These are phyloP conservation scores for Caradrina kadenii DNA, from an alignment of 2,888 invertebrate genomes.

Conservation along the genomic window DNA sequence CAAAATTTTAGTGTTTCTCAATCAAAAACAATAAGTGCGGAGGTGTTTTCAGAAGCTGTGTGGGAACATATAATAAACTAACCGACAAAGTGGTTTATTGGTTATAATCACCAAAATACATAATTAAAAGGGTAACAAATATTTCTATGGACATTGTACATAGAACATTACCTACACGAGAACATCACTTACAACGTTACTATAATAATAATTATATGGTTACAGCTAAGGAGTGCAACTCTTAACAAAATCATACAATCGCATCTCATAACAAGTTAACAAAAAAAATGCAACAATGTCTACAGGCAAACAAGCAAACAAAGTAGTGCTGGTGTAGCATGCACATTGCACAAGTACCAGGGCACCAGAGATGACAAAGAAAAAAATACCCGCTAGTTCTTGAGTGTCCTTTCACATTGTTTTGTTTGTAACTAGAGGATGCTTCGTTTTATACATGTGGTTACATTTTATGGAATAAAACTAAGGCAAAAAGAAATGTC, in stretches of 20 bases:
- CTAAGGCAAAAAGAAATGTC: slow-evolving; percentile 4
- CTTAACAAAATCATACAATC: slow-evolving; percentile 2
- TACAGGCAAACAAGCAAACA: slow-evolving; percentile 69
- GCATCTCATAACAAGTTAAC: slow-evolving; percentile 17
- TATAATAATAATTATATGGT: too few species aligned
- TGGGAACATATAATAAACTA: too few species aligned
- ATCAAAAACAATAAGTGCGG: not conserved
- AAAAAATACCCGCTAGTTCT: slow-evolving; percentile 71
- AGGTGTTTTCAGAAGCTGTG: too few species aligned
- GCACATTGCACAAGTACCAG: slow-evolving; percentile 75
- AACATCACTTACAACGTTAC: too few species aligned
- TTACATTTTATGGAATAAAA: slow-evolving; percentile 31
- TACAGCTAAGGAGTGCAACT: too few species aligned
- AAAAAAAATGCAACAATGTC: slow-evolving; percentile 44
- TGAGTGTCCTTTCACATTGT: slow-evolving; percentile 77
- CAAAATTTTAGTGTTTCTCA: not conserved
- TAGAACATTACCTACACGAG: too few species aligned
- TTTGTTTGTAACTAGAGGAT: slow-evolving; percentile 64
- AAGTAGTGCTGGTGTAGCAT: slow-evolving; percentile 62
- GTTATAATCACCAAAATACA: too few species aligned
- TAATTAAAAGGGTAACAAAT: too few species aligned
- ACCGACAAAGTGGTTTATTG: too few species aligned
- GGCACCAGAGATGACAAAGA: slow-evolving; percentile 79
- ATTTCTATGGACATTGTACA: too few species aligned
- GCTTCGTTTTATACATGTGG: slow-evolving; percentile 33